These are phyloP conservation scores for Palloptera scutellata DNA, from an alignment of 2,888 invertebrate genomes.

Conservation along the genomic window DNA sequence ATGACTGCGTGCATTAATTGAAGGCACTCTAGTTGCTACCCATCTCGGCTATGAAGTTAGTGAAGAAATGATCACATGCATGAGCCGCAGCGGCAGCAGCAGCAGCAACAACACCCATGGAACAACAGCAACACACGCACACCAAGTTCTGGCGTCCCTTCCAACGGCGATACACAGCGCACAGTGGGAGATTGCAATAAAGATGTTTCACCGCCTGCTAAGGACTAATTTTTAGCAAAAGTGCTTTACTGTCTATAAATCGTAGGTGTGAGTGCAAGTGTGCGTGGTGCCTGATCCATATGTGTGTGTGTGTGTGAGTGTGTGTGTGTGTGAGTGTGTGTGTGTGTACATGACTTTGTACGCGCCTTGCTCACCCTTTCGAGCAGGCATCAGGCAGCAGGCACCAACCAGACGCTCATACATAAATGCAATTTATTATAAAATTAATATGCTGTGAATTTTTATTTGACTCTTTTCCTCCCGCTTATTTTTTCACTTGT, in stretches of 20 bases:
- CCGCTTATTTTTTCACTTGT: neutral
- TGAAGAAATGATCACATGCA: no score
- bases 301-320: slow-evolving; percentile 1
- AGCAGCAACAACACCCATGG: no score
- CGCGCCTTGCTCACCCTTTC: neutral
- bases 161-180: neutral
- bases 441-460: no score
- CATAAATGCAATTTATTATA: no score
- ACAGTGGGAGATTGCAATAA: slow-evolving; percentile 7
- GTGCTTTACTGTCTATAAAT: no score
- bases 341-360: neutral
- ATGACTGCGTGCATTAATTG: neutral
- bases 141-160: no score
- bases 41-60: no score
- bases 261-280: neutral
- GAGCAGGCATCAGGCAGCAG: neutral
- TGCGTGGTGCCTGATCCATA: no score
- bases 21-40: neutral
- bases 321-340: neutral
- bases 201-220: slow-evolving; percentile 9
- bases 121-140: no score
- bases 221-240: neutral
- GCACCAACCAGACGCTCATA: neutral
- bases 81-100: no score
- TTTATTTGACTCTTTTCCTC: neutral